Percentiles rank a stretch among this genome's conserved stretches.
These are phyloP conservation scores for Rambutsinella grinnellia DNA, from an alignment of 2,888 invertebrate genomes.

Conservation along the genomic window DNA sequence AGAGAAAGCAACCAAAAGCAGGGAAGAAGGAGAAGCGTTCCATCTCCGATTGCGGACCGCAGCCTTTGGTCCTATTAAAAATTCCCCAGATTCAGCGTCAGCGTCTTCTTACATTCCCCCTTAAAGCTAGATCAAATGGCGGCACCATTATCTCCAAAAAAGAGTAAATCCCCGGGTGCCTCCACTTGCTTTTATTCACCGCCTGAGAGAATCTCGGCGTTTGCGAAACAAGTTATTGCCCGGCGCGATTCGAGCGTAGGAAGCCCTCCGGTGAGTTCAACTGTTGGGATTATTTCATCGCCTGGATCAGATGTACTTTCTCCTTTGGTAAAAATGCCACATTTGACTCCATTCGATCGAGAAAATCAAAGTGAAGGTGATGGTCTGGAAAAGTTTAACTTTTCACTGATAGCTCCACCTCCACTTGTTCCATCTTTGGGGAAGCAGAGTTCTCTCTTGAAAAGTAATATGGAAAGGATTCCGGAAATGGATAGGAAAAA, in stretches of 20 bases:
- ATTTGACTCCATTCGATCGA: conserved; percentile 29
- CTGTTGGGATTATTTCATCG: neutral
- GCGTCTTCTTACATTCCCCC: neutral
- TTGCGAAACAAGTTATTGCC: conserved; percentile 47
- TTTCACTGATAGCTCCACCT: neutral
- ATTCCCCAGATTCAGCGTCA: conserved; percentile 59
- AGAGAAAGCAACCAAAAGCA: conserved; percentile 21
- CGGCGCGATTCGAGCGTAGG: conserved; percentile 25
- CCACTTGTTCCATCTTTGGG: conserved; percentile 1
- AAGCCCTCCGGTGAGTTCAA: neutral
- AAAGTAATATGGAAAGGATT: neutral
- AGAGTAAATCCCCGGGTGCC: neutral
- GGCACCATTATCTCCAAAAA: conserved; percentile 1
- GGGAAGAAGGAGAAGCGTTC: conserved; percentile 43
- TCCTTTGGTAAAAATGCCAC: conserved; percentile 26
- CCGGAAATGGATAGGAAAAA: conserved; percentile 36
- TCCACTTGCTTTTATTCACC: conserved; percentile 24
- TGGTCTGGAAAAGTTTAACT: neutral
- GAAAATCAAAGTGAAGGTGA: conserved; percentile 7
- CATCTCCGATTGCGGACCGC: conserved; percentile 21
- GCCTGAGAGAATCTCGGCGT: conserved; percentile 44
- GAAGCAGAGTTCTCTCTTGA: too few species aligned
- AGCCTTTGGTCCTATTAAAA: conserved; percentile 53
- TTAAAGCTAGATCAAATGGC: neutral
- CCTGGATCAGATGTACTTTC: neutral